These are phyloP conservation scores for Sclerurus mexicanus DNA, from an alignment of 2,113 vertebrate species.

Conservation along the genomic window DNA sequence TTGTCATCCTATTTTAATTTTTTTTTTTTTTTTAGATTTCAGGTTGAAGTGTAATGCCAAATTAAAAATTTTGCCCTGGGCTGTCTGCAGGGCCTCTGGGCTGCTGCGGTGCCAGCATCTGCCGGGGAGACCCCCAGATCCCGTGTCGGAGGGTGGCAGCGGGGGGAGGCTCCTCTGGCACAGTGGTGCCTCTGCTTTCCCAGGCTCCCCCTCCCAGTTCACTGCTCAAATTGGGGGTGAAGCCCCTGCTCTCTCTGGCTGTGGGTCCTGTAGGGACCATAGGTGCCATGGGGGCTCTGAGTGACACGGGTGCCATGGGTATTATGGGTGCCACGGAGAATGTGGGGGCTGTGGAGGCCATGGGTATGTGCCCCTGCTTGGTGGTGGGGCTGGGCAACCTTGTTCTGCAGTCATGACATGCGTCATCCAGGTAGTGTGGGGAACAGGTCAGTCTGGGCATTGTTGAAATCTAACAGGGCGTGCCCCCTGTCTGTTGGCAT, in stretches of 20 bases:
- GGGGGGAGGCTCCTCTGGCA: background rate
- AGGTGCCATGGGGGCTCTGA: too few species aligned
- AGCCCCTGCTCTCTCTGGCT: background rate
- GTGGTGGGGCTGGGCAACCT: background rate
- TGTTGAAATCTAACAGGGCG: background rate
- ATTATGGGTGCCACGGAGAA: background rate
- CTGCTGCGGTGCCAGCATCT: constrained; percentile 81
- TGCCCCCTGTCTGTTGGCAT: background rate
- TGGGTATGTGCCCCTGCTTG: background rate
- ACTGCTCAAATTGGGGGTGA: background rate
- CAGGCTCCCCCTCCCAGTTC: background rate
- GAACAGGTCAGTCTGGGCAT: background rate
- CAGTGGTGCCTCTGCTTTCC: accelerated
- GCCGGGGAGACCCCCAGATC: constrained; percentile 78
- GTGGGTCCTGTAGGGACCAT: background rate
- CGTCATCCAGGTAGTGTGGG: accelerated
- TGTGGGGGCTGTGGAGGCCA: background rate
- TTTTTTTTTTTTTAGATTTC: constrained; percentile 53
- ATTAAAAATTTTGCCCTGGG: constrained; percentile 87
- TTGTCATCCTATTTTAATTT: constrained; percentile 48
- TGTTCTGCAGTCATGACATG: accelerated
- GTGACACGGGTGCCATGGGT: background rate
- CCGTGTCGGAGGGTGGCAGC: constrained; percentile 47
- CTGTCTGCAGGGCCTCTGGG: constrained; percentile 84
- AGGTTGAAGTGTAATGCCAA: constrained; percentile 77